A percentile compares a stretch with the other conserved stretches of the same genome.
phyloP scores from a whole-genome alignment of 2,888 invertebrate species.

The Gymnosoma rotundatum region DNA sequence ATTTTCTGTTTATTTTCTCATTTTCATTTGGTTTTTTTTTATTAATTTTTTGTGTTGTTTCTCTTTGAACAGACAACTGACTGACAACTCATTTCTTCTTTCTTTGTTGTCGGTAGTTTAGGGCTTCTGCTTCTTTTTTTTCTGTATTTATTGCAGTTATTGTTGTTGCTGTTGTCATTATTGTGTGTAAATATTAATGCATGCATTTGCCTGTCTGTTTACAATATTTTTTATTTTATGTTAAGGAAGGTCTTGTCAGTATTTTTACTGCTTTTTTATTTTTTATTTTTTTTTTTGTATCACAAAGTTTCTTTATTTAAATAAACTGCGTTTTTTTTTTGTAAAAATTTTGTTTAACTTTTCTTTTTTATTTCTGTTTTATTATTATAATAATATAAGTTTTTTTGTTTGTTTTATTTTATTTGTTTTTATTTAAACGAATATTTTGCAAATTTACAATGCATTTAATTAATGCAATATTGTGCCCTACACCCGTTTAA shows the following conservation, averaged over 20 bases:
- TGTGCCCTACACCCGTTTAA: background rate
- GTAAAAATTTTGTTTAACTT: slow-evolving; percentile 23
- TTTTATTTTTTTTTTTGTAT: slow-evolving; percentile 26
- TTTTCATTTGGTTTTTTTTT: background rate
- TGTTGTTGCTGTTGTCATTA: background rate
- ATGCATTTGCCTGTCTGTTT: slow-evolving; percentile 37
- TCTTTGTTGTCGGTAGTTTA: slow-evolving; percentile 45
- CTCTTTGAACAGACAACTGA: slow-evolving; percentile 39
- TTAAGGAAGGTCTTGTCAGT: slow-evolving; percentile 65
- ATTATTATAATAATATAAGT: too few relatives aligned
- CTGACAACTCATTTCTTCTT: slow-evolving; percentile 47
- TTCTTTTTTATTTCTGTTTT: slow-evolving; percentile 31
- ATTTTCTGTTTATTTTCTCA: slow-evolving; percentile 26
- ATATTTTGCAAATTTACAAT: background rate
- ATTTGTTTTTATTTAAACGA: slow-evolving; percentile 32
- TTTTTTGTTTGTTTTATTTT: background rate
- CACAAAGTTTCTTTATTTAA: slow-evolving; percentile 46
- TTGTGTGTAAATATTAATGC: slow-evolving; percentile 13
- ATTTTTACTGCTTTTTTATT: slow-evolving; percentile 1
- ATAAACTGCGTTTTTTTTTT: slow-evolving; percentile 31
- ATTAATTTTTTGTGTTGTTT: too few relatives aligned
- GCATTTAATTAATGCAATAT: background rate
- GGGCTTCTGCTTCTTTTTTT: background rate
- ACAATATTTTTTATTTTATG: slow-evolving; percentile 34
- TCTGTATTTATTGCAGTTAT: background rate